These are phyloP conservation scores for Trypoxylon attenuatum DNA, from an alignment of 2,888 invertebrate species.

Conservation along the genomic window DNA sequence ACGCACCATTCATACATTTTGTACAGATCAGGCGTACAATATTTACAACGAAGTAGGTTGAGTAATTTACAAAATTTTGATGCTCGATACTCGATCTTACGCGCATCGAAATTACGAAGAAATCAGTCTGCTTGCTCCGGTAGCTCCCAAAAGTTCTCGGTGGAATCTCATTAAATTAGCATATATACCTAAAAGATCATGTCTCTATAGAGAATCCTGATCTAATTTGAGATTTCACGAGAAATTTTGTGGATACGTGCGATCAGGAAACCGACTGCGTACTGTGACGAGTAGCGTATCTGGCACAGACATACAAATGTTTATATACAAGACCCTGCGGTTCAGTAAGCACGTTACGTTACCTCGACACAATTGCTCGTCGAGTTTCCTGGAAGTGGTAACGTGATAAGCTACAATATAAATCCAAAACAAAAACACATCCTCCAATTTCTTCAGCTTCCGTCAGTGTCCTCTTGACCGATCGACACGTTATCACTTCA, in stretches of 20 bases:
- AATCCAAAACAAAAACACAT: too few species aligned
- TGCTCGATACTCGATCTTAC: slow-evolving; percentile 34
- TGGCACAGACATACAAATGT: slow-evolving; percentile 43
- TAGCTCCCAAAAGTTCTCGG: slow-evolving; percentile 11
- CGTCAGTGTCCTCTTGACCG: too few species aligned
- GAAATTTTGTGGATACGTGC: too few species aligned
- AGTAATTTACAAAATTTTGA: slow-evolving; percentile 66
- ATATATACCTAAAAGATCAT: too few species aligned
- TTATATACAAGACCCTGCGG: slow-evolving; percentile 35
- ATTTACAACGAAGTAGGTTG: slow-evolving; percentile 62
- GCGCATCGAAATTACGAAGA: slow-evolving; percentile 31
- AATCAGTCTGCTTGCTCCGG: slow-evolving; percentile 67
- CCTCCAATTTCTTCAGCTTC: too few species aligned
- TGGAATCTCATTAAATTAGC: neutral
- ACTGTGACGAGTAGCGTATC: slow-evolving; percentile 39
- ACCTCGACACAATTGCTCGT: slow-evolving; percentile 35
- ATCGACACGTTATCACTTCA: too few species aligned
- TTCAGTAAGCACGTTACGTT: slow-evolving; percentile 27
- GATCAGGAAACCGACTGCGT: too few species aligned
- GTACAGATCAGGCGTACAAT: slow-evolving; percentile 54
- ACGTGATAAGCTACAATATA: too few species aligned
- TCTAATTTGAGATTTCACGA: too few species aligned
- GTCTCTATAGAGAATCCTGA: too few species aligned
- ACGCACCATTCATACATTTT: slow-evolving; percentile 55
- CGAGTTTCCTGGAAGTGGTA: too few species aligned